Evolutionary conservation across 2,888 invertebrate species (phyloP).

Genomic region (Dryobota labecula): DNA sequence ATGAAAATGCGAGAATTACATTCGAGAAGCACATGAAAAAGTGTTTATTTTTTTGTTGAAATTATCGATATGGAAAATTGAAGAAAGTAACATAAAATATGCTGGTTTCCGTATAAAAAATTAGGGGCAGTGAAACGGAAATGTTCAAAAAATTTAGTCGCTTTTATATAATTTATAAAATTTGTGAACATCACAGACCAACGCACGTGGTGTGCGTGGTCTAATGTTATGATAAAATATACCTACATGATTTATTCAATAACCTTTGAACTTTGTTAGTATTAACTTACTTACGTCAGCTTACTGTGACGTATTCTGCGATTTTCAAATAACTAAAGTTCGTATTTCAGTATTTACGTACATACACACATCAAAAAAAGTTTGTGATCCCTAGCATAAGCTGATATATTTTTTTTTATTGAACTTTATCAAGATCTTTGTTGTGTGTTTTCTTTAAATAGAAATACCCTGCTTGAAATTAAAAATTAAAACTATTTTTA

Average conservation of each 20-base stretch:
- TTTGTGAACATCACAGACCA: neutral
- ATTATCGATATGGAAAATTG: neutral
- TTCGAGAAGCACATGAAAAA: too few species aligned
- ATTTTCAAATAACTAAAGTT: neutral
- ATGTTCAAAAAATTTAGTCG: neutral
- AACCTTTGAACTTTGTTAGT: neutral
- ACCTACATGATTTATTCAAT: constrained; percentile 18
- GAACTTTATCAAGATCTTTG: too few species aligned
- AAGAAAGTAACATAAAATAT: neutral
- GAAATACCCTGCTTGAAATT: too few species aligned
- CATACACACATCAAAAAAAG: too few species aligned
- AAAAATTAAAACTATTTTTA: too few species aligned
- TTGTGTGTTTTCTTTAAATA: too few species aligned
- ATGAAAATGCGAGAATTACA: too few species aligned
- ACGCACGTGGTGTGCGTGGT: neutral
- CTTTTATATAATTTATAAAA: neutral
- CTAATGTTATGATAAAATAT: constrained; percentile 9
- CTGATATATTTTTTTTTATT: too few species aligned
- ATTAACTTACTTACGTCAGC: constrained; percentile 6
- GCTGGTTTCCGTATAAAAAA: neutral
- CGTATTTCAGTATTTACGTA: neutral
- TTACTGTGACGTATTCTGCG: constrained; percentile 8
- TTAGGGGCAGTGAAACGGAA: neutral
- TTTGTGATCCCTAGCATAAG: too few species aligned
- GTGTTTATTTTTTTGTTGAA: too few species aligned